Base-by-base conservation (phyloP, 2,113 vertebrate genomes). In the Loxodonta africana region DNA sequence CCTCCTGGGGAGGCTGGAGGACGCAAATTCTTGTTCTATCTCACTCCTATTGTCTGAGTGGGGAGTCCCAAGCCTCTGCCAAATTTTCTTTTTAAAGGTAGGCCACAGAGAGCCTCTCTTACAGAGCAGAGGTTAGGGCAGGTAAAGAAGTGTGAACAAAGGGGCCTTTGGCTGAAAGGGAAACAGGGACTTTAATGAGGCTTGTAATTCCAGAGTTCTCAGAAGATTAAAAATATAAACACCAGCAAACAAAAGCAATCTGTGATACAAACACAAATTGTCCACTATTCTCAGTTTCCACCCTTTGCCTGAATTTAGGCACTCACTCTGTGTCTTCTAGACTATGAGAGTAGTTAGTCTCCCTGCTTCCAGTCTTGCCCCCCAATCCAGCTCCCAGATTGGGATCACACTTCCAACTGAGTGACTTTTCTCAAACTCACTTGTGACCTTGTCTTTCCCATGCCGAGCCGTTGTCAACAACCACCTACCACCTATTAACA, bases 291-390 rank as follows among this genome's bases (percentile, higher is more conserved):
- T 88, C 71, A 44, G 37, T 63, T 30, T 28, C 74, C 63, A 14
- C 33, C 33, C 60, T 82, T 81, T 18, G 20, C 65, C 44, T 51
- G 44, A 46, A 60, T 63, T 63, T 23, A 82, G 77, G 10, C 41
- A 83, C 76, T 94, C 4, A 3, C 44, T 41, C 23, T 30, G 57
- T 25, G 4, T 67, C 83, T 51, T 80, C 74, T 20, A 6, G 41
- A 53, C 33, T 37, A 3, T 33, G 0, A 0, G 1, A 37, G 25
- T 20, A 2, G 18, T 46, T 20, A 2, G 18, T 41, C 33, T 78
- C n/a, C 37, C 69, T 30, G 9, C 8, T 81, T 83, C 28, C 26
- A 44, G 8, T 11, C 60, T 21, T 8, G 21, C 41, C 33, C 15
- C 7, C 77, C 28, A 53, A 26, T 60, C 73, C 57, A 46, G 62